phyloP scores from a whole-genome alignment of 2,888 invertebrate species.

The Labia minor region DNA sequence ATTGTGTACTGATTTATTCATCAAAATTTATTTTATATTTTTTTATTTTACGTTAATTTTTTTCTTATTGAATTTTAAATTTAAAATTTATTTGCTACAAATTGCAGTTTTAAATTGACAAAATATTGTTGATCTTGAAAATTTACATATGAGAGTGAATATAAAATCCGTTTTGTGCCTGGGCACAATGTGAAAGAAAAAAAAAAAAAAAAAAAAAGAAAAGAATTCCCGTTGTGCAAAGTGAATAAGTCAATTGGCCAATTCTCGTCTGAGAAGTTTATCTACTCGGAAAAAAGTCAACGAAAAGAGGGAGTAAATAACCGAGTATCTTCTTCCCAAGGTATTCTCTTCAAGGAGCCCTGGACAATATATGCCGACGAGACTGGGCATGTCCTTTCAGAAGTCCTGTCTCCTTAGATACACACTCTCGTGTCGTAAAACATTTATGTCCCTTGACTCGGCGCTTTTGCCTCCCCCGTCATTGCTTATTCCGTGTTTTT shows the following conservation, averaged over 20 bases:
- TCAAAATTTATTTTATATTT: too few species aligned
- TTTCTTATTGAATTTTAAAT: too few species aligned
- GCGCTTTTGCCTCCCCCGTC: neutral
- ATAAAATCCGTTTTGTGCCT: too few species aligned
- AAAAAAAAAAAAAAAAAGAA: too few species aligned
- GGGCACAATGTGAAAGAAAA: too few species aligned
- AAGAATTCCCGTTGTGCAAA: too few species aligned
- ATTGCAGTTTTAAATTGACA: too few species aligned
- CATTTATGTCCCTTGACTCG: neutral
- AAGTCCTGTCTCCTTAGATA: neutral
- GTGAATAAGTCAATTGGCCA: slow-evolving; percentile 1
- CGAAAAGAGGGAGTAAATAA: neutral
- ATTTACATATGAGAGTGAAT: too few species aligned
- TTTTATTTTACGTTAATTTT: too few species aligned
- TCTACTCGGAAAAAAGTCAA: neutral
- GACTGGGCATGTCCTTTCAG: neutral
- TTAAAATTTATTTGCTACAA: too few species aligned
- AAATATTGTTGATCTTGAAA: too few species aligned
- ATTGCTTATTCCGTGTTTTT: neutral
- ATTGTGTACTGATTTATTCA: too few species aligned
- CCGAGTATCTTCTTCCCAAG: neutral
- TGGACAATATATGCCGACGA: neutral
- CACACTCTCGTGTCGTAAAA: slow-evolving; percentile 8
- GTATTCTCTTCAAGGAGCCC: neutral
- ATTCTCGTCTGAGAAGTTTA: neutral